Evolutionary conservation across 2,113 vertebrate species (phyloP).

Genomic region (Tamias sibiricus): DNA sequence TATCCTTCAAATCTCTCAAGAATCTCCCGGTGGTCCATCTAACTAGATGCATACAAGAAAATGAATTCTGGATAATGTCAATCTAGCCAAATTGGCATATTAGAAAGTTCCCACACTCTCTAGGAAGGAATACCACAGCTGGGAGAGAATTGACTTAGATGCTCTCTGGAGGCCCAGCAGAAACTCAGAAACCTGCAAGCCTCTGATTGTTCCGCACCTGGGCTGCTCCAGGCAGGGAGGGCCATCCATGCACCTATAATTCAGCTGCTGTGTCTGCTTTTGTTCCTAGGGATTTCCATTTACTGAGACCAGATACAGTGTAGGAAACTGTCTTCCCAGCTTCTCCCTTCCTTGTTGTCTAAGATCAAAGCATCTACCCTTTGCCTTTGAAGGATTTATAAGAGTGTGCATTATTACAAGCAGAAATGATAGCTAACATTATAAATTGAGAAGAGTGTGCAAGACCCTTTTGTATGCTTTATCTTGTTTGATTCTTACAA

Average conservation of each 20-base stretch:
- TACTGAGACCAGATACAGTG: not conserved
- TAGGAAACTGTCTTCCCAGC: not conserved
- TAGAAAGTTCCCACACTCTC: not conserved
- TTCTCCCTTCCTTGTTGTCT: not conserved
- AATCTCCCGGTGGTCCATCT: not conserved
- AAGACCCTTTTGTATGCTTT: not conserved
- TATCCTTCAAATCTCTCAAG: not conserved
- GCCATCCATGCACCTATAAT: accelerated
- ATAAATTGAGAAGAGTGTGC: not conserved
- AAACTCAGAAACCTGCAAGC: not conserved
- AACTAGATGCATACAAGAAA: not conserved
- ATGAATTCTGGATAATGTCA: not conserved
- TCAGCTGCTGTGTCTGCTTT: not conserved
- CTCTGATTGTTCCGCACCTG: not conserved
- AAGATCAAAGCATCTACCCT: not conserved
- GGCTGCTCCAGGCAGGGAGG: not conserved
- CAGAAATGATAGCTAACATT: not conserved
- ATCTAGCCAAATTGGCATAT: not conserved
- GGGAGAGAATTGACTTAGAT: not conserved
- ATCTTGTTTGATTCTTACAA: slow-evolving; percentile 17
- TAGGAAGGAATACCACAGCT: not conserved
- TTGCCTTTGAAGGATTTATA: not conserved
- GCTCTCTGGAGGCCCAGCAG: not conserved
- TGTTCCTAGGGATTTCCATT: not conserved
- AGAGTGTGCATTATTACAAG: not conserved